A percentile compares a stretch with the other conserved stretches of the same genome.
Conservation (phyloP, 2,888 invertebrate species). For the Phengaris arion region DNA sequence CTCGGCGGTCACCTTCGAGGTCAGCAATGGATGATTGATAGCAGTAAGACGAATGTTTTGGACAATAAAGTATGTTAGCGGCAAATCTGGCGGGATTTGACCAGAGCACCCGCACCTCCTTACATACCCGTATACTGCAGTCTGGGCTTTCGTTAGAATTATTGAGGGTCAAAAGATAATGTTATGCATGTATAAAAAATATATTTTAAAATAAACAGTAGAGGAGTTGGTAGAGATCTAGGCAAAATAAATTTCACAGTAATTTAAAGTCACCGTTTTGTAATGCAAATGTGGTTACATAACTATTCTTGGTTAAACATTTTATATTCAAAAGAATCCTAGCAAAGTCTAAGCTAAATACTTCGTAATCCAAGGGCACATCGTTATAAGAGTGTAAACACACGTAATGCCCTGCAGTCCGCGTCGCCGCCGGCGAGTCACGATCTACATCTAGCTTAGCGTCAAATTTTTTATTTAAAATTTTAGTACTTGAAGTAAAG, state of each 20-base stretch:
- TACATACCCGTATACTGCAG: not conserved
- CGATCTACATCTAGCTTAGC: not conserved
- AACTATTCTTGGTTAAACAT: too few relatives aligned
- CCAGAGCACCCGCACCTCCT: not conserved
- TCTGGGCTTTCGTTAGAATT: not conserved
- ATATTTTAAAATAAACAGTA: not conserved
- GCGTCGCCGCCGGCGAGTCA: not conserved
- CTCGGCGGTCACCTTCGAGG: too few relatives aligned
- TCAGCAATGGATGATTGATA: too few relatives aligned
- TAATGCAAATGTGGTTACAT: not conserved
- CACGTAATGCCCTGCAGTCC: not conserved
- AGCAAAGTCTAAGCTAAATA: too few relatives aligned
- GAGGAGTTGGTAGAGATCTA: not conserved
- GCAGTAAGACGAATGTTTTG: too few relatives aligned
- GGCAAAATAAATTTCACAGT: not conserved
- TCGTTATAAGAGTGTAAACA: not conserved
- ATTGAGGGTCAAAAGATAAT: not conserved
- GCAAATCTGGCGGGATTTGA: not conserved
- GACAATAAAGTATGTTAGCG: not conserved
- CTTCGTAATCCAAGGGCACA: not conserved
- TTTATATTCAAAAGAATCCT: too few relatives aligned
- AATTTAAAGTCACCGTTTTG: not conserved
- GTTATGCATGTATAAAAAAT: not conserved
- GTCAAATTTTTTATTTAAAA: not conserved
- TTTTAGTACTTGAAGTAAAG: not conserved